Conservation (phyloP, 1,140 invertebrate species). For the Frieseomelitta varia region DNA sequence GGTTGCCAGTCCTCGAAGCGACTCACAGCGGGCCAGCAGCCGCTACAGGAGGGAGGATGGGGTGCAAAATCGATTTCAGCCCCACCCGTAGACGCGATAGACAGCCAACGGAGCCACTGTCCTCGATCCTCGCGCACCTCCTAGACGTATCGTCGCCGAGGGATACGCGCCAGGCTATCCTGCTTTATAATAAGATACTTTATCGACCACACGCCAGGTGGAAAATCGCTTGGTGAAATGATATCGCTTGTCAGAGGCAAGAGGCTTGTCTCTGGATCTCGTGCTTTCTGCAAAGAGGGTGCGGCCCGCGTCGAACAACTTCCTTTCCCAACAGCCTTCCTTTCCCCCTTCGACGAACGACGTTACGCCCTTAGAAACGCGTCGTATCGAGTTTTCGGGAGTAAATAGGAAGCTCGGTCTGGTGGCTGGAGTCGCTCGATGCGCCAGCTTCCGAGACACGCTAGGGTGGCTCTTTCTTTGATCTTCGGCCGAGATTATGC, state of each 20-base stretch:
- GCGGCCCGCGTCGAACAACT: not conserved
- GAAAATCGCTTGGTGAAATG: conserved; percentile 27
- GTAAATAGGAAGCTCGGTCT: not conserved
- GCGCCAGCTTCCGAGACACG: not conserved
- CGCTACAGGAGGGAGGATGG: conserved; percentile 30
- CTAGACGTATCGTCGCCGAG: conserved; percentile 30
- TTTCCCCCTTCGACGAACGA: not conserved
- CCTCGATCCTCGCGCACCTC: conserved; percentile 50
- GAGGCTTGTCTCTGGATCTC: not conserved
- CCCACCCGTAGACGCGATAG: conserved; percentile 52
- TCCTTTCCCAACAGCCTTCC: not conserved
- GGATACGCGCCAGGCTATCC: not conserved
- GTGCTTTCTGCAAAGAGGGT: not conserved
- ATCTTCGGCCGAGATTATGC: not conserved
- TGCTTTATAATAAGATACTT: conserved; percentile 40
- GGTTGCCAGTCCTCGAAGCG: conserved; percentile 61
- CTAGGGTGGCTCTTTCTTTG: not conserved
- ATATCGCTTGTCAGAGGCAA: conserved; percentile 15
- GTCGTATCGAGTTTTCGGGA: not conserved
- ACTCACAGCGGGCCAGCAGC: conserved; percentile 44
- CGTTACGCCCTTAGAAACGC: not conserved
- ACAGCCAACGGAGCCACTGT: conserved; percentile 57
- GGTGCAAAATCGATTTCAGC: conserved; percentile 68
- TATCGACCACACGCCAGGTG: conserved; percentile 28
- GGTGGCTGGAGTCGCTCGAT: not conserved